Base-by-base conservation (phyloP, 1,140 invertebrate genomes). In the Elysia chlorotica region DNA sequence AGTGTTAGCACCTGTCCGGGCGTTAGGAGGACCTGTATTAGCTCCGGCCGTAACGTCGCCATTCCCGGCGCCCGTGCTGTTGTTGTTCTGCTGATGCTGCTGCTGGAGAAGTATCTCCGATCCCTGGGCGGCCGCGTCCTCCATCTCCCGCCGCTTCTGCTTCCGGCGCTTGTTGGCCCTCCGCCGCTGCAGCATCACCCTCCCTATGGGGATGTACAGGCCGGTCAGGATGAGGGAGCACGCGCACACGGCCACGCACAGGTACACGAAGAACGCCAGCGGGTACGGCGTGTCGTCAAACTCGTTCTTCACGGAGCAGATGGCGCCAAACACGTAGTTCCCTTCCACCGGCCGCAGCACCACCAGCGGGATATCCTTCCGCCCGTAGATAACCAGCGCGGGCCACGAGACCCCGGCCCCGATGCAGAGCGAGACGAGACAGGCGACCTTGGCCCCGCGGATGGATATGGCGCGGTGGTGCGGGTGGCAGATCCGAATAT, bases 401-500 rank as follows among this genome's bases (percentile, higher is more conserved):
- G 81, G 81, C 81, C 81, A 84, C 14, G 80, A 79, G 6, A 81
- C 71, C 0, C 73, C 33, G 10, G 80, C 14, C 1, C 80, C 74
- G 28, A 82, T 41, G 4, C 76, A 31, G 36, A 78, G 67, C 14
- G 77, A 72, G 28, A 79, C 31, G 6, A 69, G 25, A 61, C 82
- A 84, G 10, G 78, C 76, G 0, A 76, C 21, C 59, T 80, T 81
- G 0, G 81, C 76, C n/a, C 74, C 54, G 0, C 38, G 71, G 4
- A 74, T 65, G 0, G 78, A 77, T 23, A 84, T 68, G 4, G 77
- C 57, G 30, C 61, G 68, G 4, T 75, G 65, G 30, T 77, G 69
- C 0, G 82, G 83, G 56, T 76, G 63, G 54, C 82, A 81, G n/a
- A 85, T 81, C 63, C 81, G 81, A 28, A 79, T 63, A 73, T 79